Evolutionary conservation across 2,888 invertebrate species (phyloP).

Genomic region (Apamea sordens): DNA sequence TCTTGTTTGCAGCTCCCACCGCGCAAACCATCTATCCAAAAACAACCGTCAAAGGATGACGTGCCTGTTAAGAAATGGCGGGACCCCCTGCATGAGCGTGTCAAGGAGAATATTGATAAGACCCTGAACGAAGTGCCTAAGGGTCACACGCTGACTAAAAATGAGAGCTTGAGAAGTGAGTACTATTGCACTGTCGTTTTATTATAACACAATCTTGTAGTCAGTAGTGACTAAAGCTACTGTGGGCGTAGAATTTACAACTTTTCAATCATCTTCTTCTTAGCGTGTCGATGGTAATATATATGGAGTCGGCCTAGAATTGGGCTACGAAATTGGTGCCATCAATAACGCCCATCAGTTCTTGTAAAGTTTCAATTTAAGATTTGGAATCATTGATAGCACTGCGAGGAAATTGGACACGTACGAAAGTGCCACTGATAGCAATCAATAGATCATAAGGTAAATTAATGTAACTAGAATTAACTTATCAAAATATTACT

Average conservation of each 20-base stretch:
- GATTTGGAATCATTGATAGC: background rate
- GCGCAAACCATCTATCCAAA: conserved; percentile 86
- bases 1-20: conserved; percentile 82
- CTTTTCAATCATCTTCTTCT: background rate
- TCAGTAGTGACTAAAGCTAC: background rate
- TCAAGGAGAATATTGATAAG: conserved; percentile 89
- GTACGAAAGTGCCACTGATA: background rate
- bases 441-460: conserved; percentile 1
- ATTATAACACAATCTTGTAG: conserved; percentile 17
- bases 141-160: conserved; percentile 88
- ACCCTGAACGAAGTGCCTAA: conserved; percentile 87
- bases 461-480: background rate
- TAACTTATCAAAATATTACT: conserved; percentile 3
- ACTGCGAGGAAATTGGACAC: background rate
- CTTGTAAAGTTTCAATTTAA: background rate
- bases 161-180: conserved; percentile 89
- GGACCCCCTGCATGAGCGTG: conserved; percentile 88
- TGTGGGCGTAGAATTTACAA: background rate
- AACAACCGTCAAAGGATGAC: conserved; percentile 88
- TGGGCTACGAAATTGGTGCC: background rate
- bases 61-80: conserved; percentile 88
- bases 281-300: background rate
- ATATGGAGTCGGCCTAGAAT: background rate
- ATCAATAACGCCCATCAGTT: background rate
- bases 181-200: conserved; percentile 50